Evolutionary conservation across 2,113 vertebrate genomes (phyloP), one percentile per base, ranked within the genome.

Genomic region (Eidolon helvum): DNA sequence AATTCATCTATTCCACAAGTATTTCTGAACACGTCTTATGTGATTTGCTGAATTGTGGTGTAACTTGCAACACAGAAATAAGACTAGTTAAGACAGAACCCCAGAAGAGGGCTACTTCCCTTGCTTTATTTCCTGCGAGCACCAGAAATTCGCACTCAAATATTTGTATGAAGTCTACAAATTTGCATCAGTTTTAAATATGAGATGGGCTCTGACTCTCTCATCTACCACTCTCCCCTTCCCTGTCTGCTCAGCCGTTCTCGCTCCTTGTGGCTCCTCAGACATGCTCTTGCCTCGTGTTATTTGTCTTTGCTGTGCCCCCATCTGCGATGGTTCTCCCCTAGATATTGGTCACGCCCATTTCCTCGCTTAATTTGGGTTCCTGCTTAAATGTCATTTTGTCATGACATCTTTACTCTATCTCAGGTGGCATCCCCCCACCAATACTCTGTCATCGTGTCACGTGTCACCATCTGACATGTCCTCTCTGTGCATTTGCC

Each of bases 201-300:
- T 33, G 10, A 45, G 10, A 3, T 0, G 4, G 7, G 24, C 10
- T 1, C 53, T 10, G 11, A 10, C 7, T 69, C 24, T 48, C 24
- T n/a, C 48, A 3, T 72, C 30, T 75, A 1, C 14, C 8, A 0
- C 26, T 45, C 14, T 50, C 38, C 12, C 53, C 65, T 26, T 14
- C 84, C 38, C 48, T 19, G 30, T 4, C 65, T 35, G 8, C 22
- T 30, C 63, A 21, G 40, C 21, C 5, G 6, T 5, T 1, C 11
- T 50, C 50, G 35, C 7, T 35, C 63, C 68, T 35, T 24, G 40
- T 1, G 63, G 1, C 15, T 59, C 55, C 40, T 65, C 48, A 71
- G 19, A 69, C 18, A 12, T 8, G 19, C 11, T 30, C 57, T 11
- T 30, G 9, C 22, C 12, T 75, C 16, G 1, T 15, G 72, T 55